Conservation (phyloP, 2,113 vertebrate species). For the Rutilus rutilus region DNA sequence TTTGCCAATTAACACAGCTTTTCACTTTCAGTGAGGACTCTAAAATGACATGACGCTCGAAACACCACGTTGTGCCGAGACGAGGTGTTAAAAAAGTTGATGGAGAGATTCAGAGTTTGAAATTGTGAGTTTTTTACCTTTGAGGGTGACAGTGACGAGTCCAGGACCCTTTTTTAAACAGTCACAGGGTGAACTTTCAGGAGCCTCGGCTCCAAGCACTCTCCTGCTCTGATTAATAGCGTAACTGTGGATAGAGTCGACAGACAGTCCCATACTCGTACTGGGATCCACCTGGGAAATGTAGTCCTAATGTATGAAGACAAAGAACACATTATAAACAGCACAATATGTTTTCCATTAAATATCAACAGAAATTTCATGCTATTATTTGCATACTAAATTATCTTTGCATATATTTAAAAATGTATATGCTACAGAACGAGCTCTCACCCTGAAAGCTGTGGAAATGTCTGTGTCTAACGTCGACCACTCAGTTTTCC, state of each 20-base stretch:
- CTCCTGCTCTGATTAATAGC: constrained; percentile 86
- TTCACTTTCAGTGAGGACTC: not conserved
- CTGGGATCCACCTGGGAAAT: constrained; percentile 90
- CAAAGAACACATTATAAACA: not conserved
- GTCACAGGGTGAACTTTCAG: constrained; percentile 78
- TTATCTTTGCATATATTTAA: not conserved
- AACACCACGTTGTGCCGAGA: not conserved
- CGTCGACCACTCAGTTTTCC: constrained; percentile 86
- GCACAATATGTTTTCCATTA: not conserved
- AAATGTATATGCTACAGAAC: not conserved
- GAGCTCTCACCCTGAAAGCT: constrained; percentile 83
- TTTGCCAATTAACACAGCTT: not conserved
- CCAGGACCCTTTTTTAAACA: constrained; percentile 76
- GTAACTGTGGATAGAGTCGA: constrained; percentile 87
- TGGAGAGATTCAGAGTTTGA: not conserved
- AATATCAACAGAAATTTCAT: not conserved
- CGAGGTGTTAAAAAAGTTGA: not conserved
- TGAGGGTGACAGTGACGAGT: constrained; percentile 81
- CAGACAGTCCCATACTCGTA: constrained; percentile 86
- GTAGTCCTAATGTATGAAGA: constrained; percentile 79
- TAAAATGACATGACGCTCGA: not conserved
- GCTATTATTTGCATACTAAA: not conserved
- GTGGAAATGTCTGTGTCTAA: constrained; percentile 88
- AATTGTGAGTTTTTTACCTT: constrained; percentile 75
- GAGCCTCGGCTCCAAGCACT: constrained; percentile 81